Conservation (phyloP, 2,888 invertebrate genomes). For the Ennomos quercinarius region DNA sequence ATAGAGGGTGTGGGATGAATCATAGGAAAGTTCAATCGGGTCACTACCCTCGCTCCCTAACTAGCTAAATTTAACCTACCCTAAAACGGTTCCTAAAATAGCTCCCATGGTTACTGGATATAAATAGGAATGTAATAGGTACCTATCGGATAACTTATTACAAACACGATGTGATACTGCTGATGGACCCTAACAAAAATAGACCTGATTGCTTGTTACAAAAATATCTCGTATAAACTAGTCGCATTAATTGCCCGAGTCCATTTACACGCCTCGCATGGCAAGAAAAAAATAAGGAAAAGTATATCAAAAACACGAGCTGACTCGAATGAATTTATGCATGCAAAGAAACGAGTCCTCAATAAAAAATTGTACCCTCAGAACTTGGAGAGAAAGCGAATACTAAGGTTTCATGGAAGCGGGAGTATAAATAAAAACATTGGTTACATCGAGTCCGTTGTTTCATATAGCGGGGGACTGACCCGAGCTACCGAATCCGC, state of each 20-base stretch:
- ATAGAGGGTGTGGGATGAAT: constrained; percentile 80
- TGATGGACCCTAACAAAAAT: constrained; percentile 40
- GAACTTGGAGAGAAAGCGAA: constrained; percentile 54
- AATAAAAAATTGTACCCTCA: constrained; percentile 52
- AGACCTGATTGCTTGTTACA: constrained; percentile 25
- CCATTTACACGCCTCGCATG: constrained; percentile 42
- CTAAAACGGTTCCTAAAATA: constrained; percentile 58
- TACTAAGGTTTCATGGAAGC: constrained; percentile 49
- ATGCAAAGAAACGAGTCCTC: constrained; percentile 55
- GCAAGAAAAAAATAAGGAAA: constrained; percentile 46
- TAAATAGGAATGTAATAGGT: constrained; percentile 39
- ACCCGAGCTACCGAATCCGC: constrained; percentile 59
- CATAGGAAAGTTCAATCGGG: constrained; percentile 76
- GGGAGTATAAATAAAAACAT: constrained; percentile 44
- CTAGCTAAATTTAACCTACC: constrained; percentile 68
- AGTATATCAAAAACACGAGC: constrained; percentile 44
- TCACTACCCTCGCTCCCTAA: constrained; percentile 72
- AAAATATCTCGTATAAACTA: constrained; percentile 26
- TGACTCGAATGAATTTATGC: constrained; percentile 51
- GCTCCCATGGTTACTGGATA: constrained; percentile 46
- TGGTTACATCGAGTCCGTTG: constrained; percentile 40
- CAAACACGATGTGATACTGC: constrained; percentile 45
- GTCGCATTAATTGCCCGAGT: constrained; percentile 35
- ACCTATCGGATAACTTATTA: constrained; percentile 41
- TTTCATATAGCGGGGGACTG: constrained; percentile 62